Conservation (phyloP, 2,888 invertebrate genomes). For the Platycnemis pennipes region DNA sequence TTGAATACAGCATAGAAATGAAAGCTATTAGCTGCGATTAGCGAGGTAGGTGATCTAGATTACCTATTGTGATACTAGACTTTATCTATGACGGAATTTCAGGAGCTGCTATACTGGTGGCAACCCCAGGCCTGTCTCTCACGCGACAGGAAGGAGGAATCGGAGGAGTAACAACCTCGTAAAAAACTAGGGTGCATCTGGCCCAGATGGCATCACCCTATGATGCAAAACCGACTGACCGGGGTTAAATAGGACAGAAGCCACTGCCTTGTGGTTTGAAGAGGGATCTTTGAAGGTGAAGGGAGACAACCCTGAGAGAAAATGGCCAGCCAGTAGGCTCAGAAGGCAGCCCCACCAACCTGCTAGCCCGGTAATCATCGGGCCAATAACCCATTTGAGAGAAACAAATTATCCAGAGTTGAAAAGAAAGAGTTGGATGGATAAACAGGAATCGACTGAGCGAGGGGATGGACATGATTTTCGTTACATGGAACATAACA, state of each 20-base stretch:
- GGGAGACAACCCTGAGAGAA: too few relatives aligned
- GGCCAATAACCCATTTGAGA: too few relatives aligned
- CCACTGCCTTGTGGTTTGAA: slow-evolving; percentile 35
- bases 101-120: too few relatives aligned
- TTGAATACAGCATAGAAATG: too few relatives aligned
- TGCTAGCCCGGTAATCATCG: neutral
- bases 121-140: neutral
- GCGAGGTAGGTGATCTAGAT: too few relatives aligned
- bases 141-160: neutral
- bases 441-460: neutral
- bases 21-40: too few relatives aligned
- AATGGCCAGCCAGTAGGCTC: too few relatives aligned
- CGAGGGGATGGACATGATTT: neutral
- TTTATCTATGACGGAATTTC: too few relatives aligned
- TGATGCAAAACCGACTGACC: too few relatives aligned
- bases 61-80: too few relatives aligned
- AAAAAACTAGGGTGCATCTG: neutral
- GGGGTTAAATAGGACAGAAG: too few relatives aligned
- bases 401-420: neutral
- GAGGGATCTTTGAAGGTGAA: too few relatives aligned
- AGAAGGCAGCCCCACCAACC: slow-evolving; percentile 24
- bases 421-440: neutral
- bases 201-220: neutral
- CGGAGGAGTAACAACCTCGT: slow-evolving; percentile 5
- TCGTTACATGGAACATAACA: neutral